Evolutionary conservation across 2,888 invertebrate species (phyloP).

Genomic region (Tinea trinotella): DNA sequence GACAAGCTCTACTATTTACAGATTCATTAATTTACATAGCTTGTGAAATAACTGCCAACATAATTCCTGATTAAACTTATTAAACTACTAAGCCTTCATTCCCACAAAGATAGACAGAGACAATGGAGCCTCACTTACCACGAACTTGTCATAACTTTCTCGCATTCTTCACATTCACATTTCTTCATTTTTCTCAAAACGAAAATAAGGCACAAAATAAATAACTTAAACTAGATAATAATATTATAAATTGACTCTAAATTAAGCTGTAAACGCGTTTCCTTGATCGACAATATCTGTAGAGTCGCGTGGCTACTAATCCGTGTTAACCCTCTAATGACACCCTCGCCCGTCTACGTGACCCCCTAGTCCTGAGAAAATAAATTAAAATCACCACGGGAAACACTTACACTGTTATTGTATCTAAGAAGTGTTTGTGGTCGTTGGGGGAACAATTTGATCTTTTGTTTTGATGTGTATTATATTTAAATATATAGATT

Average conservation of each 20-base stretch:
- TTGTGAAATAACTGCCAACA: too few species aligned
- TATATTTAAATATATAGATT: not conserved
- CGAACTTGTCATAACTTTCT: too few species aligned
- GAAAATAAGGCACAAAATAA: too few species aligned
- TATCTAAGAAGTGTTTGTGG: conserved; percentile 14
- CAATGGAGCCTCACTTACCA: too few species aligned
- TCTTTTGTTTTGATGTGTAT: not conserved
- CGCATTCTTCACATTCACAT: too few species aligned
- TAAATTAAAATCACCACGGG: conserved; percentile 46
- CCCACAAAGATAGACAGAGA: too few species aligned
- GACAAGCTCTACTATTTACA: too few species aligned
- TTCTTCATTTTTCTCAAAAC: too few species aligned
- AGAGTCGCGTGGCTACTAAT: conserved; percentile 61
- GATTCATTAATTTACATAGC: too few species aligned
- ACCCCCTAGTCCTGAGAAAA: conserved; percentile 45
- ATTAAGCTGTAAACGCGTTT: conserved; percentile 1
- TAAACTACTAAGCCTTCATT: too few species aligned
- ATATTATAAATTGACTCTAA: not conserved
- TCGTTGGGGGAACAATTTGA: not conserved
- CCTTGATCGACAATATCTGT: conserved; percentile 63
- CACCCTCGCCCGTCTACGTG: conserved; percentile 46
- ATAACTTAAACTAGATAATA: too few species aligned
- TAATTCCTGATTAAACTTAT: too few species aligned
- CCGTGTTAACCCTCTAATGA: conserved; percentile 45
- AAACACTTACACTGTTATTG: conserved; percentile 14